A percentile compares a stretch with the other conserved stretches of the same genome.
phyloP scores from a whole-genome alignment of 1,140 invertebrate species.

The Apis florea region DNA sequence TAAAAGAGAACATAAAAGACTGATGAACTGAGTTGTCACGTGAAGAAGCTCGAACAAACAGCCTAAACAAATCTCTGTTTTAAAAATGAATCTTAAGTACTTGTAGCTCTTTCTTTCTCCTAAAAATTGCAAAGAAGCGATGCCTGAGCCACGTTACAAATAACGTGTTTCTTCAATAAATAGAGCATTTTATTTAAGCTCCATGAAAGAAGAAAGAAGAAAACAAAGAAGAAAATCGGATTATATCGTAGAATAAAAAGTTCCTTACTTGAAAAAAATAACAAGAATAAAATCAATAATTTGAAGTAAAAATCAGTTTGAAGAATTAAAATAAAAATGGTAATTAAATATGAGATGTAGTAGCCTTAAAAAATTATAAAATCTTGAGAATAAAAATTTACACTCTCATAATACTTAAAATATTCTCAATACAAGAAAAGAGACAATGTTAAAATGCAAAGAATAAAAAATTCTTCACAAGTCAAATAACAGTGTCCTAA shows the following conservation, averaged over 20 bases:
- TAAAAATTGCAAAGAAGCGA: neutral
- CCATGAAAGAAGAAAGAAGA: neutral
- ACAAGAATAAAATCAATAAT: neutral
- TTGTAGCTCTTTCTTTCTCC: conserved; percentile 36
- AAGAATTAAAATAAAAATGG: neutral
- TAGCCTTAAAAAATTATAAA: neutral
- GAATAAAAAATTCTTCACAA: neutral
- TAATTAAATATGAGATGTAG: neutral
- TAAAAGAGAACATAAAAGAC: neutral
- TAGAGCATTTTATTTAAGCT: neutral
- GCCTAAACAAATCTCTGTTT: neutral
- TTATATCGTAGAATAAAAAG: neutral
- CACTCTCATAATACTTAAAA: neutral
- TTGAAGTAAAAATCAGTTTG: neutral
- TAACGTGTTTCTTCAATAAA: neutral
- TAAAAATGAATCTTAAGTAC: conserved; percentile 38
- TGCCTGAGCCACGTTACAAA: neutral
- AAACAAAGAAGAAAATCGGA: neutral
- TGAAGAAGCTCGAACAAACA: neutral
- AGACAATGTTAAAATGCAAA: neutral
- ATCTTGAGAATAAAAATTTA: neutral
- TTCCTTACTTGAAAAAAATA: neutral
- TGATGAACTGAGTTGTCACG: neutral
- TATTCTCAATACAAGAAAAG: neutral
- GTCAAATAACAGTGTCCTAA: neutral